phyloP scores from a whole-genome alignment of 2,113 vertebrate species.

The Eubucco bourcierii region DNA sequence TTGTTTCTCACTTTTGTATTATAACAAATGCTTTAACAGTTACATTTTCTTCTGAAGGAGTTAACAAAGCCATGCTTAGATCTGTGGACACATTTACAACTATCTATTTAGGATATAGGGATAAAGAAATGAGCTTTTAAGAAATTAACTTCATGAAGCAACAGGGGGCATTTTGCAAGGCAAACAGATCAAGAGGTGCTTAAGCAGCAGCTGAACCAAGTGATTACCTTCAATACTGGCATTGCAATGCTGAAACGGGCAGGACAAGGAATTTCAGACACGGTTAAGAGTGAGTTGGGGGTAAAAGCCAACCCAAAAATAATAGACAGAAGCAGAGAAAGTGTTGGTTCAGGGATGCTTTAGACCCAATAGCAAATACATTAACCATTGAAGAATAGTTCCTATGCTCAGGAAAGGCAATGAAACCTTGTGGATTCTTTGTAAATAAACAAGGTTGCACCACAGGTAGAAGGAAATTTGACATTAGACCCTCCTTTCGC shows the following conservation, averaged over 20 bases:
- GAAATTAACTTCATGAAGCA: background rate
- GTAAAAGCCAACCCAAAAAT: background rate
- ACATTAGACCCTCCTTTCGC: background rate
- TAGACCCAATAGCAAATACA: background rate
- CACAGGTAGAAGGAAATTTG: background rate
- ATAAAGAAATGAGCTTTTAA: background rate
- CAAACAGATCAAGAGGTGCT: background rate
- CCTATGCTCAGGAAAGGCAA: background rate
- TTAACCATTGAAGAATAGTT: background rate
- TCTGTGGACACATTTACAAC: background rate
- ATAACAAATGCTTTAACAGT: background rate
- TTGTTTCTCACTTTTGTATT: background rate
- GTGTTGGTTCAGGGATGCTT: background rate
- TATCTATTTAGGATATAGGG: background rate
- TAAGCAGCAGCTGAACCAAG: background rate
- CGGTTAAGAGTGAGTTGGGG: background rate
- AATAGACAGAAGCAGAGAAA: background rate
- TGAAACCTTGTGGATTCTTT: background rate
- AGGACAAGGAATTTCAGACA: background rate
- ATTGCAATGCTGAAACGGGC: background rate
- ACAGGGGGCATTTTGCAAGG: background rate
- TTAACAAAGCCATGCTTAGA: background rate
- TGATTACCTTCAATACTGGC: background rate
- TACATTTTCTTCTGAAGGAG: background rate
- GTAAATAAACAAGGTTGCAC: background rate